Evolutionary conservation across 2,113 vertebrate species (phyloP).

Genomic region (Struthio camelus): DNA sequence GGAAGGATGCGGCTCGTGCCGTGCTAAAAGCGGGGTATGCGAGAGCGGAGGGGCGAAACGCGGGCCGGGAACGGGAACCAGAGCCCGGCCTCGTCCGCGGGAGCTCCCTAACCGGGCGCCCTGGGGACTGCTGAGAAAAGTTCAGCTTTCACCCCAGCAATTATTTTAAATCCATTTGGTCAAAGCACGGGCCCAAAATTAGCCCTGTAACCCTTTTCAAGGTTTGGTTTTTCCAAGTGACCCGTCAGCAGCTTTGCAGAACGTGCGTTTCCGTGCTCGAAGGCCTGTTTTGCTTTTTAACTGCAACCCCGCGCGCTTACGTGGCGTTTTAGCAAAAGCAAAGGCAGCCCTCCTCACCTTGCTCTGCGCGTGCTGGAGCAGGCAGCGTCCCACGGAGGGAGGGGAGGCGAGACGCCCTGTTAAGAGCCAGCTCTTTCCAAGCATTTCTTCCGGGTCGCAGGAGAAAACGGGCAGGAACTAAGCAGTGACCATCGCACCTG

Average conservation of each 20-base stretch:
- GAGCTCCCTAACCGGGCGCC: background rate
- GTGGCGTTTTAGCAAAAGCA: background rate
- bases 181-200: constrained; percentile 20
- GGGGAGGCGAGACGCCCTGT: background rate
- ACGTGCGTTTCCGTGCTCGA: background rate
- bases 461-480: background rate
- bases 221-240: background rate
- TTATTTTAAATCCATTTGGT: constrained; percentile 5
- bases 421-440: background rate
- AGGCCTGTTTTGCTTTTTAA: background rate
- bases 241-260: background rate
- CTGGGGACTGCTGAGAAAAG: constrained; percentile 15
- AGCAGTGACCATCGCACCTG: background rate
- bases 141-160: constrained; percentile 2
- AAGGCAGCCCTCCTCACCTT: background rate
- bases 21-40: no score
- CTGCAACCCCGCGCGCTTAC: background rate
- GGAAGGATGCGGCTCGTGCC: background rate
- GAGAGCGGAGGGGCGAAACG: background rate
- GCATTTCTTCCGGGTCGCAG: background rate
- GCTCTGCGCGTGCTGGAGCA: background rate
- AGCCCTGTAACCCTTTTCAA: background rate
- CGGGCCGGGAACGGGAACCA: background rate
- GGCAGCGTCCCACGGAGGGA: background rate
- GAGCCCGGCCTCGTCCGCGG: background rate